phyloP scores from a whole-genome alignment of 2,113 vertebrate genomes.

The Myotis lucifugus region DNA sequence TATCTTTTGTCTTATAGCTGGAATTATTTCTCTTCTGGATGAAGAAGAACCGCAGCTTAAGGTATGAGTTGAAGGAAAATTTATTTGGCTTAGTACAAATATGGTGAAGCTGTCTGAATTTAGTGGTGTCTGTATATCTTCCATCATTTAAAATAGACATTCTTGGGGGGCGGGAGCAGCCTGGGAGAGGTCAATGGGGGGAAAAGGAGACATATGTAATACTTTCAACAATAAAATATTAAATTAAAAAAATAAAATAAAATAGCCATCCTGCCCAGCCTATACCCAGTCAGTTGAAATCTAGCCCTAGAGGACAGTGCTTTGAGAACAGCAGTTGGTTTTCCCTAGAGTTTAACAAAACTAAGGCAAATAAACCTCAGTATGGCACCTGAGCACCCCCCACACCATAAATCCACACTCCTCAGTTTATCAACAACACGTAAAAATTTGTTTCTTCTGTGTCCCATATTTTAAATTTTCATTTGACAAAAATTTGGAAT shows the following conservation, averaged over 20 bases:
- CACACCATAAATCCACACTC: neutral
- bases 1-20: conserved; percentile 88
- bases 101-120: neutral
- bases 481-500: neutral
- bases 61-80: conserved; percentile 84
- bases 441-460: neutral
- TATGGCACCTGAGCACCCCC: neutral
- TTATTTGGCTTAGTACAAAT: conserved; percentile 1
- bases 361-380: neutral
- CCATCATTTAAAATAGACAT: conserved; percentile 24
- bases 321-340: neutral
- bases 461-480: neutral
- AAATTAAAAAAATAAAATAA: neutral
- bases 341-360: neutral
- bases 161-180: neutral
- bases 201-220: no score
- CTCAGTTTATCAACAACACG: neutral
- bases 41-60: conserved; percentile 99
- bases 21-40: conserved; percentile 99
- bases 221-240: no score
- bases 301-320: neutral
- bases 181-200: no score
- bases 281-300: neutral
- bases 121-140: neutral
- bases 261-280: neutral